Evolutionary conservation across 1,140 invertebrate species (phyloP).

Genomic region (Trigoniulus corallinus): DNA sequence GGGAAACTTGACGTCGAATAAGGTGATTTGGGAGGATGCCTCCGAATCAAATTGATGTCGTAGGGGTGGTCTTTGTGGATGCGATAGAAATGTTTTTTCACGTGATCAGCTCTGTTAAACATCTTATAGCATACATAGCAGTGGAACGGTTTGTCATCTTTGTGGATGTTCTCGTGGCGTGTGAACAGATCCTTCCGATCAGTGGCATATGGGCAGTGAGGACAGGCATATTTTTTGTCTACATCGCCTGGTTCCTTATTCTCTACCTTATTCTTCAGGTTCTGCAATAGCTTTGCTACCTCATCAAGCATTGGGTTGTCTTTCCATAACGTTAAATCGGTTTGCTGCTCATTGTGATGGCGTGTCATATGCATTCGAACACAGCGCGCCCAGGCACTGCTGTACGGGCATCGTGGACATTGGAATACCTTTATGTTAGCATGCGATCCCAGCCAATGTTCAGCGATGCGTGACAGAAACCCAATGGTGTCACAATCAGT

Average conservation of each 20-base stretch:
- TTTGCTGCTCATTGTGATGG: conserved; percentile 35
- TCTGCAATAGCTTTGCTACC: conserved; percentile 48
- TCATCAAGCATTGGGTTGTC: conserved; percentile 56
- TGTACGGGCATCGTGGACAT: conserved; percentile 51
- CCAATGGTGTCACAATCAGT: conserved; percentile 59
- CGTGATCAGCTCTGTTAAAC: conserved; percentile 85
- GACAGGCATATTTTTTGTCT: conserved; percentile 63
- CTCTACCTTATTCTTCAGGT: conserved; percentile 43
- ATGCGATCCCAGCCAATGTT: conserved; percentile 68
- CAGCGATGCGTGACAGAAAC: conserved; percentile 55
- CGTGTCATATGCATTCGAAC: conserved; percentile 50
- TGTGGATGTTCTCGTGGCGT: conserved; percentile 88
- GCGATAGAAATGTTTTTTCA: conserved; percentile 79
- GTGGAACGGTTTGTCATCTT: conserved; percentile 81
- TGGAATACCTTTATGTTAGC: conserved; percentile 53
- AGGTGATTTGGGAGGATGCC: conserved; percentile 4
- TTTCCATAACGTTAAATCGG: conserved; percentile 34
- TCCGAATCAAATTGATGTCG: conserved; percentile 59
- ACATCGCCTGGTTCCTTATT: conserved; percentile 19
- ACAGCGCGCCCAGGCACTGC: conserved; percentile 53
- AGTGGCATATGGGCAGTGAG: conserved; percentile 71
- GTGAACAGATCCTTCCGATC: conserved; percentile 85
- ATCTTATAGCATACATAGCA: conserved; percentile 81
- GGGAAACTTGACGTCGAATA: background rate
- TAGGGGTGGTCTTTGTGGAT: conserved; percentile 76